Conservation (phyloP, 2,113 vertebrate species). For the Cichladusa arquata region DNA sequence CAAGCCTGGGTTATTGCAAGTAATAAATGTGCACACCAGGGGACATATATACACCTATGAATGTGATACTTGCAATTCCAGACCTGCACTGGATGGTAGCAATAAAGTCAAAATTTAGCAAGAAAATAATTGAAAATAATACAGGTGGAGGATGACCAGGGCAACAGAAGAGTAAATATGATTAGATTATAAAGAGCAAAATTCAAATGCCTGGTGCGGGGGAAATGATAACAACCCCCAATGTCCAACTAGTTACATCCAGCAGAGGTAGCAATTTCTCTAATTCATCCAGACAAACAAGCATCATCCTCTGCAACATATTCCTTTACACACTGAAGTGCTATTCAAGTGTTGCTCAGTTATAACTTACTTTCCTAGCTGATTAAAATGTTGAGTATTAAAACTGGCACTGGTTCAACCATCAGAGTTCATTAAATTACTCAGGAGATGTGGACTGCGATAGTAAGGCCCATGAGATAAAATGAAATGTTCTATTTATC, state of each 20-base stretch:
- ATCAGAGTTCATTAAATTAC: constrained; percentile 48
- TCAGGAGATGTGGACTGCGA: constrained; percentile 32
- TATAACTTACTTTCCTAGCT: constrained; percentile 41
- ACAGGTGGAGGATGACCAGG: neutral
- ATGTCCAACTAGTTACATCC: neutral
- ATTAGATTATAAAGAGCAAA: neutral
- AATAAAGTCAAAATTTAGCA: neutral
- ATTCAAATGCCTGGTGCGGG: neutral
- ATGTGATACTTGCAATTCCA: neutral
- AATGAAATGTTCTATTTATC: constrained; percentile 68
- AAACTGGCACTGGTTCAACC: constrained; percentile 54
- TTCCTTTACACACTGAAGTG: neutral
- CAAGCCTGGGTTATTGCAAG: neutral
- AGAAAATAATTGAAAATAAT: neutral
- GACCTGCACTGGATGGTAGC: neutral
- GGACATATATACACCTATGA: neutral
- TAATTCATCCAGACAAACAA: neutral
- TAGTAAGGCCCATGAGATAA: constrained; percentile 36
- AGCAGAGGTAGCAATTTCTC: constrained; percentile 8
- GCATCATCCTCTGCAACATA: neutral
- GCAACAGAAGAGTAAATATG: neutral
- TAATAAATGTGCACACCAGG: neutral
- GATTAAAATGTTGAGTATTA: constrained; percentile 56
- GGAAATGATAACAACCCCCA: neutral
- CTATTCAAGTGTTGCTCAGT: constrained; percentile 29